Percentiles rank a stretch among this genome's conserved stretches.
Evolutionary conservation across 30 jellyfish, hydroid and myxozoan species (phyloP).

Genomic region (Rhopilema esculentum): DNA sequence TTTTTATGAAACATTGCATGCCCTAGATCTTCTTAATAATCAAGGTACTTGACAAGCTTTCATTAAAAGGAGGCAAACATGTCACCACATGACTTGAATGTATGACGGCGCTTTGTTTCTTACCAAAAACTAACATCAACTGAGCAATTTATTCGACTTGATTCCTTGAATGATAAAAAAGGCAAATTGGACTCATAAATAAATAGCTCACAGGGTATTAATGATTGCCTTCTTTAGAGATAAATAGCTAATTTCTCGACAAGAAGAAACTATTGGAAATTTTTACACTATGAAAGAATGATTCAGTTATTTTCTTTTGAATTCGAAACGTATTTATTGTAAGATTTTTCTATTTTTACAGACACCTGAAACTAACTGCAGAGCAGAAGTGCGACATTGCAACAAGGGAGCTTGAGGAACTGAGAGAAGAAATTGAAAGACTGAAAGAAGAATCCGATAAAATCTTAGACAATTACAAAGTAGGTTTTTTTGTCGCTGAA

Average conservation of each 20-base stretch:
- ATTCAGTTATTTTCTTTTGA: neutral
- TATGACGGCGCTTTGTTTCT: no score
- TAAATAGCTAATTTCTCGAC: neutral
- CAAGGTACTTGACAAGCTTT: no score
- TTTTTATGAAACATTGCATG: no score
- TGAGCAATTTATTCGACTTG: no score
- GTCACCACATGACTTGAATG: no score
- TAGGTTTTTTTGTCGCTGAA: constrained; percentile 10
- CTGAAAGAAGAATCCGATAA: constrained; percentile 84
- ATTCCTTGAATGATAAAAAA: no score
- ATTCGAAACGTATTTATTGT: neutral
- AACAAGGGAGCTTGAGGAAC: constrained; percentile 93
- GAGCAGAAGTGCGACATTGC: constrained; percentile 99
- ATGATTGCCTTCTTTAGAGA: neutral
- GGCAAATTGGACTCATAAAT: no score
- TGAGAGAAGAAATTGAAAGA: constrained; percentile 85
- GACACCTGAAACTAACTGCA: constrained; percentile 85
- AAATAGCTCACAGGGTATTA: no score
- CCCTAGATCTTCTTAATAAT: no score
- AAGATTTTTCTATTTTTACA: neutral
- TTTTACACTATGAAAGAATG: neutral
- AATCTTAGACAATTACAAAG: constrained; percentile 87
- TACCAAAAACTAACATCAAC: no score
- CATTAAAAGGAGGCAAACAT: no score
- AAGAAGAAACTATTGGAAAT: neutral